Base-by-base conservation (phyloP, 2,888 invertebrate species). In the Tyria jacobaeae region DNA sequence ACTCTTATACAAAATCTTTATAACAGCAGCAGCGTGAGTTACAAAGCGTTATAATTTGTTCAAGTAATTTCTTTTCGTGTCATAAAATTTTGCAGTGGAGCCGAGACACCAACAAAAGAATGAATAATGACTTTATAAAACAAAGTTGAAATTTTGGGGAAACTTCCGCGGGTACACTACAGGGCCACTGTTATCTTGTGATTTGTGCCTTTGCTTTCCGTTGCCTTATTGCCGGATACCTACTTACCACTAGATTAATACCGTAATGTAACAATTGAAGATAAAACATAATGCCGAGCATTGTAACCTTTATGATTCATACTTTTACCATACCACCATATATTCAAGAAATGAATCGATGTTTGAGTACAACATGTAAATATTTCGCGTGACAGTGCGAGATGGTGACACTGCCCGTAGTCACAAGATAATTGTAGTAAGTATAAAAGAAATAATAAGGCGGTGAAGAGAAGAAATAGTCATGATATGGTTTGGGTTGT, bases 41-140 rank as follows among this genome's bases (percentile, higher is more conserved):
- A 75, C 85, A 89, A 87, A 87, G 87, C 85, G 81, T 88, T 91
- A 90, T 90, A 90, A 91, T 91, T 88, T 88, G 87, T 86, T 79
- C 81, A 80, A 87, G 85, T 88, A 88, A 88, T 90, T 89, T 90
- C 89, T 90, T 89, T 89, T 88, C 85, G 85, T 86, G 87, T 89
- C 87, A 89, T 88, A 87, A 89, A 91, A 91, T 89, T 88, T 87
- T 86, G 86, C 89, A 88, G 85, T 87, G 83, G 77, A 80, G 84
- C 84, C 82, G 81, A 79, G 86, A 83, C 84, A 84, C 86, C 81
- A 89, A 92, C 93, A 92, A 92, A 91, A 91, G 91, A 89, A 91
- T 93, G 92, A 92, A 78, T 91, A 92, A 92, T 92, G 87, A 88
- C 88, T 89, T 90, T 86, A 79, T 81, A 81, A 89, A 91, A 91